Evolutionary conservation across 2,888 invertebrate species (phyloP).

Genomic region (Diadegma fenestrale): DNA sequence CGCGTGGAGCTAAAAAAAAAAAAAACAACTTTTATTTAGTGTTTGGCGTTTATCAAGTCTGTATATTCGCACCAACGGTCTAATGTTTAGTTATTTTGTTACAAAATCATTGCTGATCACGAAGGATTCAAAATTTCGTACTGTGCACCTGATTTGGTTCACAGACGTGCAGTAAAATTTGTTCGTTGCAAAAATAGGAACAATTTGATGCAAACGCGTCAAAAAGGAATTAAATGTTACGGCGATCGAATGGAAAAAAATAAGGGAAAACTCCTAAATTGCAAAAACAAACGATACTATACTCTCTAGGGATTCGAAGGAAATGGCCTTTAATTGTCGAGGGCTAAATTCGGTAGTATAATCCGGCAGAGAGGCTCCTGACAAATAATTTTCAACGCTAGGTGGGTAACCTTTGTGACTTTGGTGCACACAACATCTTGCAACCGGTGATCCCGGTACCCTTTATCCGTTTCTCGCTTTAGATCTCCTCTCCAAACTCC

Average conservation of each 20-base stretch:
- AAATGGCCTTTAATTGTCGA: slow-evolving; percentile 37
- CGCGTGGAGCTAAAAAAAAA: background rate
- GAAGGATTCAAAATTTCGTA: background rate
- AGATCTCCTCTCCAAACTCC: slow-evolving; percentile 23
- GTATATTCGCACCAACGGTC: background rate
- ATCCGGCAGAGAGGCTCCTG: slow-evolving; percentile 51
- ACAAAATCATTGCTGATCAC: background rate
- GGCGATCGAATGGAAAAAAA: slow-evolving; percentile 11
- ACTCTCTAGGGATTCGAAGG: slow-evolving; percentile 21
- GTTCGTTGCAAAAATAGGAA: background rate
- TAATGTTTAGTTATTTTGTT: background rate
- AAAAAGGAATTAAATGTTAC: background rate
- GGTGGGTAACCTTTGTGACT: slow-evolving; percentile 66
- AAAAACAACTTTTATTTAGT: background rate
- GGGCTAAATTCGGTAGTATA: slow-evolving; percentile 28
- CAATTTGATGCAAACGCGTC: too few species aligned
- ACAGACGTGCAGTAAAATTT: background rate
- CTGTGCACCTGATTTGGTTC: background rate
- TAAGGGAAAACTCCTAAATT: background rate
- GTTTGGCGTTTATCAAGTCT: background rate
- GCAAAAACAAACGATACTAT: slow-evolving; percentile 5
- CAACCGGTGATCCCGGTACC: slow-evolving; percentile 18
- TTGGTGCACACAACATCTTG: slow-evolving; percentile 70
- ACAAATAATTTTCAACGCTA: slow-evolving; percentile 65
- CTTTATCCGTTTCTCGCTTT: slow-evolving; percentile 54